Percentiles rank a stretch among this genome's conserved stretches.
Evolutionary conservation across 2,797 vertebrate genomes (phyloP).

Genomic region (Eutrigla gurnardus): DNA sequence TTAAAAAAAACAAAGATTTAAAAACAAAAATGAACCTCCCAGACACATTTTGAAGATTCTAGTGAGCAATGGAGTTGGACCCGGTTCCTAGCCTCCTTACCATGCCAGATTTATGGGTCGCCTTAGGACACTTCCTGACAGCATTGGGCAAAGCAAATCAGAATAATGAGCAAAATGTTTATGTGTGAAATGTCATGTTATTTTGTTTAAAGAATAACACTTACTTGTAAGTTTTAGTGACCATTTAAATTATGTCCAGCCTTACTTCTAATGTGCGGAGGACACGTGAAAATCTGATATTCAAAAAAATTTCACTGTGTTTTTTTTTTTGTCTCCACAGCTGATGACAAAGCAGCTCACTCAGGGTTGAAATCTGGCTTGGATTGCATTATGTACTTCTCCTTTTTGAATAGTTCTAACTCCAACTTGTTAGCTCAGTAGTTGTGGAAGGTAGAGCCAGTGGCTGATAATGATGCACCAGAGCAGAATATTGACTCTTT

Average conservation of each 20-base stretch:
- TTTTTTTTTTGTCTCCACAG: neutral
- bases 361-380: neutral
- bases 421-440: neutral
- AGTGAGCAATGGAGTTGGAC: constrained; percentile 20
- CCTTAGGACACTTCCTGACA: constrained; percentile 1
- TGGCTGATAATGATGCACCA: neutral
- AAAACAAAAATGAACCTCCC: neutral
- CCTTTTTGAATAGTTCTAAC: neutral
- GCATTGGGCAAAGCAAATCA: neutral
- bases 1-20: constrained; percentile 1
- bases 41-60: neutral
- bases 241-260: neutral
- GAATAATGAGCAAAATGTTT: neutral
- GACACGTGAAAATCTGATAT: neutral
- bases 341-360: neutral
- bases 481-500: neutral
- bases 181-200: neutral
- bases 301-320: neutral
- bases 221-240: neutral
- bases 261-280: constrained; percentile 3
- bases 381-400: constrained; percentile 3
- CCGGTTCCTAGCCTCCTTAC: neutral
- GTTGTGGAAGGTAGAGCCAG: neutral
- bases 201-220: neutral
- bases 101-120: neutral